Base-by-base conservation (phyloP, 2,888 invertebrate species). In the Papilio gigon region DNA sequence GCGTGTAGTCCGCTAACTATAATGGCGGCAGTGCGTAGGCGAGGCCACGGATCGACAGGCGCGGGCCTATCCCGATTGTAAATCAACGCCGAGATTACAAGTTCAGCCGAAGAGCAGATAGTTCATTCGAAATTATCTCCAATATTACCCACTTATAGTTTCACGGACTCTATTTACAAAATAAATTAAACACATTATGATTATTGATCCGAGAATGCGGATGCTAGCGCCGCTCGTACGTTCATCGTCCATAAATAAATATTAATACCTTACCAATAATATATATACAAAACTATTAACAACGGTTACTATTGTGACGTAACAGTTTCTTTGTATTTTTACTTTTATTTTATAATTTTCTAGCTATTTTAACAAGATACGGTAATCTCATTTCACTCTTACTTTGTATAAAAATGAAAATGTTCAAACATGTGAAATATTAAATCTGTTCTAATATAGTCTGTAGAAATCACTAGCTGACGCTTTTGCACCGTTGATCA, bases 1-100 rank as follows among this genome's bases (percentile, higher is more conserved):
- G 82, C 88, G 85, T 89, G 90, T 91, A 86, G 86, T 77, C 85
- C 81, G 84, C 85, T 85, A 86, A 88, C 86, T 86, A 86, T 89
- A 87, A 90, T 87, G 85, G 85, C 82, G 78, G 76, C 73, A 74
- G 76, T 81, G 90, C 89, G 90, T 90, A 84, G 90, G 91, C 88
- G 89, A 84, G 82, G 76, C 82, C 81, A 78, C 82, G 85, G 88
- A 90, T 90, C 91, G 89, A 89, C 89, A 88, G 85, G 76, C 82
- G 84, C 89, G 88, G 85, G 76, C 82, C 85, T 83, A 85, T 85
- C 84, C 87, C 87, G 90, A 91, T 91, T 91, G 88, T 90, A 92
- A 91, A 91, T 91, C 91, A 90, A 89, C 81, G 79, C 82, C 78
- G 69, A 73, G 70, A 71, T 70, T 70, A 70, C 68, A 63, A 58